A percentile compares a stretch with the other conserved stretches of the same genome.
Evolutionary conservation across 1,140 invertebrate species (phyloP).

Genomic region (Delia radicum): DNA sequence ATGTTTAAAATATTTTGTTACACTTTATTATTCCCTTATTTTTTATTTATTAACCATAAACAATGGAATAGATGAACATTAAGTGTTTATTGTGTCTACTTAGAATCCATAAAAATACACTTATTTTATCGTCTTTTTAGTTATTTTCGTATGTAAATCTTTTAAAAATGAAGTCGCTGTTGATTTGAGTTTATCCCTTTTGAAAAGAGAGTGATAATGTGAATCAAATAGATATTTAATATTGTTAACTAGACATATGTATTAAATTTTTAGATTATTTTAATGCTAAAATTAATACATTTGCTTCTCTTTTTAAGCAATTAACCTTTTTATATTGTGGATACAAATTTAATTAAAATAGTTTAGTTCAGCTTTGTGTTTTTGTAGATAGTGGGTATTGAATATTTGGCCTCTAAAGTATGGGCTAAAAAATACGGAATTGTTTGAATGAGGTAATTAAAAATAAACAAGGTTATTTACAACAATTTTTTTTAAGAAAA

Average conservation of each 20-base stretch:
- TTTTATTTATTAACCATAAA: neutral
- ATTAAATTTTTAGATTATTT: neutral
- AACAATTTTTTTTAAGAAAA: too few species aligned
- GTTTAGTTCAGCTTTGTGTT: too few species aligned
- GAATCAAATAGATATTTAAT: neutral
- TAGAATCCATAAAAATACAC: neutral
- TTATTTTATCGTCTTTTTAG: slow-evolving; percentile 7
- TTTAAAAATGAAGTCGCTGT: neutral
- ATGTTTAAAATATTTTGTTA: slow-evolving; percentile 6
- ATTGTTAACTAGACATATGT: neutral
- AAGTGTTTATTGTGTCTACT: slow-evolving; percentile 6
- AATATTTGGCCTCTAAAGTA: too few species aligned
- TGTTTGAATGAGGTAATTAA: too few species aligned
- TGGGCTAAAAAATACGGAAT: too few species aligned
- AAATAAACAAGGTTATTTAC: too few species aligned
- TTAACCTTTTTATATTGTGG: too few species aligned
- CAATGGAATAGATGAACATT: neutral
- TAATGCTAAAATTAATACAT: neutral
- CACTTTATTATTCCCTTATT: neutral
- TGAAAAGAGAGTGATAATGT: neutral
- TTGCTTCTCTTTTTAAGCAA: too few species aligned
- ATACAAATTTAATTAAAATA: too few species aligned
- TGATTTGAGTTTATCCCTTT: neutral
- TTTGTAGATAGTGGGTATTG: too few species aligned
- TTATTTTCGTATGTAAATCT: neutral